These are phyloP conservation scores for Brachirus orientalis DNA, from an alignment of 2,113 vertebrate genomes.

Conservation along the genomic window DNA sequence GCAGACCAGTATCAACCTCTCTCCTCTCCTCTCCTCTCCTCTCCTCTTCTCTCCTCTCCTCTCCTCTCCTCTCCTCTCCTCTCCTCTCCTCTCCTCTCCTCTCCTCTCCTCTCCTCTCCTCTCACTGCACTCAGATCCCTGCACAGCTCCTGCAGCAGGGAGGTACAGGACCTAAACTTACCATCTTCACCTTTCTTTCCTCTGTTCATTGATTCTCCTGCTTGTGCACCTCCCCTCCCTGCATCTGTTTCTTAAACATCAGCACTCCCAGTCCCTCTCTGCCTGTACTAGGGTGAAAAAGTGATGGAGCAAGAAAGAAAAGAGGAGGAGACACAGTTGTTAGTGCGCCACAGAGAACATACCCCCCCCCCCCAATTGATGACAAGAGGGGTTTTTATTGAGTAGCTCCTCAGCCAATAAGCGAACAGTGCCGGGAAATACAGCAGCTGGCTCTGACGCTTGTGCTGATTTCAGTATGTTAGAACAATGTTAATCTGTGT, in stretches of 20 bases:
- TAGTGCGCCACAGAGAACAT: constrained; percentile 67
- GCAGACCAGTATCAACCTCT: too few species aligned
- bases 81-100: background rate
- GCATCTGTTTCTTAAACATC: constrained; percentile 73
- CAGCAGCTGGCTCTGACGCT: constrained; percentile 77
- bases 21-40: background rate
- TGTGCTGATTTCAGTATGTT: constrained; percentile 66
- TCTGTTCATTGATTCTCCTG: constrained; percentile 37
- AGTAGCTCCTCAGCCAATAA: constrained; percentile 75
- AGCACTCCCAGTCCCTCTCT: constrained; percentile 68
- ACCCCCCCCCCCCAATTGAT: constrained; percentile 58
- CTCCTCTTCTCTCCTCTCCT: background rate
- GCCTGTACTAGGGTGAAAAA: constrained; percentile 34
- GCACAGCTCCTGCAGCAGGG: constrained; percentile 35
- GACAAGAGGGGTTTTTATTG: constrained; percentile 68
- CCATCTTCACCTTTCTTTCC: constrained; percentile 34
- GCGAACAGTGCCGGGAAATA: constrained; percentile 77
- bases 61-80: background rate
- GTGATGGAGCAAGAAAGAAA: constrained; percentile 65
- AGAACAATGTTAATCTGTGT: constrained; percentile 67
- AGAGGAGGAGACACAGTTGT: constrained; percentile 65
- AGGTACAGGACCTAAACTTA: constrained; percentile 27
- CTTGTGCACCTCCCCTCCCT: constrained; percentile 19
- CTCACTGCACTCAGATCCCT: constrained; percentile 52
- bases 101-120: constrained; percentile 23